phyloP scores from a whole-genome alignment of 2,888 invertebrate species.

The Drosophila colorata region DNA sequence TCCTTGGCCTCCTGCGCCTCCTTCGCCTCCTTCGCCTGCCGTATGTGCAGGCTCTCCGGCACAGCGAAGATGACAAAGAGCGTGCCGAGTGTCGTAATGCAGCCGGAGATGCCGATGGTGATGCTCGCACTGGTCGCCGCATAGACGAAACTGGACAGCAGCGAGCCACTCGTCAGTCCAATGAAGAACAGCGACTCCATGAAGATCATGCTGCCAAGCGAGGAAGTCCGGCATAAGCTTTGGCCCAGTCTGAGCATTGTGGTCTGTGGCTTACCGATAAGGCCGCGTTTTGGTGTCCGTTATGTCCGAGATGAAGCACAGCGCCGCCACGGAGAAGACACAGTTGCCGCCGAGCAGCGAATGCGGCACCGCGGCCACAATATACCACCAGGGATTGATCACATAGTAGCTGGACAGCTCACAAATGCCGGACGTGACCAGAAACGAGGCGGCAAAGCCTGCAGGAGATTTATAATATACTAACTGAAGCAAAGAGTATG shows the following conservation, averaged over 20 bases:
- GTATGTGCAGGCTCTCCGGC: conserved; percentile 80
- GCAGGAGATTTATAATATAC: neutral
- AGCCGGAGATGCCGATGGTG: conserved; percentile 80
- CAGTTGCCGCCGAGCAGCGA: conserved; percentile 88
- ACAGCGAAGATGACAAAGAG: conserved; percentile 76
- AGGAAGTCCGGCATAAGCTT: neutral
- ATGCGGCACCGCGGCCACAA: conserved; percentile 87
- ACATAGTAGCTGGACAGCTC: conserved; percentile 73
- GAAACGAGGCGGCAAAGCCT: conserved; percentile 82
- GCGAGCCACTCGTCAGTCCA: conserved; percentile 88
- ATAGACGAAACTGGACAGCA: conserved; percentile 88
- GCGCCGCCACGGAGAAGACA: conserved; percentile 87
- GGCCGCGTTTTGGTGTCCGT: conserved; percentile 88
- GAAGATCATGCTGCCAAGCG: conserved; percentile 87
- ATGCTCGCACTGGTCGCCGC: conserved; percentile 80
- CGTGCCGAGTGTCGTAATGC: conserved; percentile 72
- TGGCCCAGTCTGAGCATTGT: neutral
- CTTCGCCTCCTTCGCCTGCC: conserved; percentile 37
- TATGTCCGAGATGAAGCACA: conserved; percentile 89
- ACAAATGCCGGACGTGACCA: conserved; percentile 79
- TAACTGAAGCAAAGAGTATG: too few species aligned
- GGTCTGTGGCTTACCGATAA: conserved; percentile 85
- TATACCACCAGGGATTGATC: conserved; percentile 85
- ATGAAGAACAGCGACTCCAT: conserved; percentile 87
- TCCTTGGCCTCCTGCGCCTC: conserved; percentile 37